phyloP scores from a whole-genome alignment of 2,797 vertebrate species.

The Helarctos malayanus region DNA sequence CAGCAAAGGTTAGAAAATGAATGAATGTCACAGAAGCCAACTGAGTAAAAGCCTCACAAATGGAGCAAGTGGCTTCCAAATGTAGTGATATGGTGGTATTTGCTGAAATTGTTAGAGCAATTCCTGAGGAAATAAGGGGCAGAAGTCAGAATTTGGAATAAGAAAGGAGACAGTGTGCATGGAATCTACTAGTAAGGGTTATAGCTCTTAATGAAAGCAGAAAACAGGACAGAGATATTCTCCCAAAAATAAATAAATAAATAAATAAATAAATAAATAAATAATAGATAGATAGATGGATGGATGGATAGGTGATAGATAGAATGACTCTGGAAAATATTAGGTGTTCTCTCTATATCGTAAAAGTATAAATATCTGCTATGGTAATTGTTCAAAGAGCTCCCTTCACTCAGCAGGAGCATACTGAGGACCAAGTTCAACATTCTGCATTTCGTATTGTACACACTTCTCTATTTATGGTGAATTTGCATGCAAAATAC shows the following conservation, averaged over 20 bases:
- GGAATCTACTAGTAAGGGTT: neutral
- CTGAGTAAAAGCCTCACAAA: neutral
- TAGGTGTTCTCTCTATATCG: neutral
- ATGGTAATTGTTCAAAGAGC: neutral
- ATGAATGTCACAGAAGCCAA: neutral
- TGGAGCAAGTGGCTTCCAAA: neutral
- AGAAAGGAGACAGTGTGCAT: neutral
- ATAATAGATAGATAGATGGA: too few species aligned
- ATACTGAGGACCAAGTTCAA: neutral
- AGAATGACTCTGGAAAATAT: neutral
- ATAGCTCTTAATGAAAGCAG: neutral
- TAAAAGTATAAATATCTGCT: neutral
- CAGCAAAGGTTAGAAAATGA: neutral
- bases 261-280: neutral
- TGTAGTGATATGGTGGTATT: too few species aligned
- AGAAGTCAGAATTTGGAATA: neutral
- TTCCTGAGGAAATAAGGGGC: neutral
- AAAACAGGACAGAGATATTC: neutral
- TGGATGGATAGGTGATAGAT: too few species aligned
- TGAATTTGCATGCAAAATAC: conserved; percentile 49
- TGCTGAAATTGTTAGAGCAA: neutral
- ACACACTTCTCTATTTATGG: neutral
- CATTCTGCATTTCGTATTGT: neutral
- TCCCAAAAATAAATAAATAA: neutral
- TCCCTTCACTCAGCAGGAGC: neutral